These are phyloP conservation scores for Nymphalis io DNA, from an alignment of 1,140 invertebrate species.

Conservation along the genomic window DNA sequence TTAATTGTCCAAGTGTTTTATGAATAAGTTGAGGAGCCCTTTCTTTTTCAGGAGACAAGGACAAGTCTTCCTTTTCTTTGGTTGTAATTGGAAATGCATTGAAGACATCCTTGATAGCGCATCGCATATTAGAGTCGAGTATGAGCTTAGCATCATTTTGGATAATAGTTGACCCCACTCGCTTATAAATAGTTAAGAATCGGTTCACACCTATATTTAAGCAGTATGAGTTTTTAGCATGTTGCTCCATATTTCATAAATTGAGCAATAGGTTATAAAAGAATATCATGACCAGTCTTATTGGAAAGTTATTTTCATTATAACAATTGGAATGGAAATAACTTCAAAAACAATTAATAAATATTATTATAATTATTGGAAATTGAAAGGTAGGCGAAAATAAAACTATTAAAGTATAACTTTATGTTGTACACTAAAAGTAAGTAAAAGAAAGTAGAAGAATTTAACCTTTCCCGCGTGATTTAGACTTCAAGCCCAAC, in stretches of 20 bases:
- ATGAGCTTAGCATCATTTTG: conserved; percentile 86
- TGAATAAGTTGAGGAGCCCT: conserved; percentile 65
- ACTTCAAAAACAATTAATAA: background rate
- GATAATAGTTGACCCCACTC: conserved; percentile 85
- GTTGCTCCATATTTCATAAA: background rate
- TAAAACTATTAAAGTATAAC: background rate
- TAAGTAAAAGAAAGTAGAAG: background rate
- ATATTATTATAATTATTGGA: background rate
- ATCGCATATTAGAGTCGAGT: conserved; percentile 83
- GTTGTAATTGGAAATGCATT: conserved; percentile 86
- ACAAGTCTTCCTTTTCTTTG: conserved; percentile 83
- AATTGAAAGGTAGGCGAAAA: background rate
- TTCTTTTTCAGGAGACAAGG: conserved; percentile 70
- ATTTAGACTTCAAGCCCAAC: conserved; percentile 87
- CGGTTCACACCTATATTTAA: conserved; percentile 82
- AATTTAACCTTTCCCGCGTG: conserved; percentile 75
- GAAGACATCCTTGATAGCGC: conserved; percentile 79
- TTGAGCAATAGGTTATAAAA: background rate
- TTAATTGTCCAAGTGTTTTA: conserved; percentile 68
- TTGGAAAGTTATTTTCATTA: no score
- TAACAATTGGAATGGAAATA: no score
- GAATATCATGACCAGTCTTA: no score
- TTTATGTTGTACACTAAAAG: background rate
- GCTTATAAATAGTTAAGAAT: conserved; percentile 88
- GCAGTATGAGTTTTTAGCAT: background rate